Evolutionary conservation across 2,888 invertebrate genomes (phyloP).

Genomic region (Nemotelus pantherinus): DNA sequence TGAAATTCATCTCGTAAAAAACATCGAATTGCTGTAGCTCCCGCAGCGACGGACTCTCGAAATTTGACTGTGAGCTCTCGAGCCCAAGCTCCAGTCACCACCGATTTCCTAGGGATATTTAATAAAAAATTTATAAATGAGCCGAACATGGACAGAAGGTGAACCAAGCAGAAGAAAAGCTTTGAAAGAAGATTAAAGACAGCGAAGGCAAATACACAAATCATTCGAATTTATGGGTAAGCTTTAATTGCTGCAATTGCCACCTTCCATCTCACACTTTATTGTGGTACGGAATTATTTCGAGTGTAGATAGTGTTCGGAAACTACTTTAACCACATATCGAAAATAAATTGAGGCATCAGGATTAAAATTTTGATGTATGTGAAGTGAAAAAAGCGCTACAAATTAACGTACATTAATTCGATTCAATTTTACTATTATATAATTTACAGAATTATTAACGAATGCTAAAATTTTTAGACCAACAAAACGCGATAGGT

Average conservation of each 20-base stretch:
- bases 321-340: too few relatives aligned
- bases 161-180: constrained; percentile 23
- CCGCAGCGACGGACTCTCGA: constrained; percentile 49
- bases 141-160: constrained; percentile 43
- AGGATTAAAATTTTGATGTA: too few relatives aligned
- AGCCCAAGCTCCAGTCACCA: constrained; percentile 46
- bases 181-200: constrained; percentile 21
- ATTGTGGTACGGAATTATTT: too few relatives aligned
- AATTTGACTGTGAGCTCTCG: constrained; percentile 46
- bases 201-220: constrained; percentile 41
- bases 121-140: constrained; percentile 56
- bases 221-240: constrained; percentile 44
- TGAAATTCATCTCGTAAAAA: constrained; percentile 51
- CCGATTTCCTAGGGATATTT: constrained; percentile 53
- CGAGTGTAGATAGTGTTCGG: too few relatives aligned
- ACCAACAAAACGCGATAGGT: too few relatives aligned
- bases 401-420: too few relatives aligned
- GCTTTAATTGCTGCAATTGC: constrained; percentile 43
- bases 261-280: neutral
- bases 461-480: too few relatives aligned
- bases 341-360: too few relatives aligned
- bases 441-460: too few relatives aligned
- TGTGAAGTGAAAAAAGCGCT: too few relatives aligned
- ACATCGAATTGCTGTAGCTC: constrained; percentile 48
- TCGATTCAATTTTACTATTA: too few relatives aligned